phyloP scores from a whole-genome alignment of 2,113 vertebrate genomes.

The Anolis sagrei region DNA sequence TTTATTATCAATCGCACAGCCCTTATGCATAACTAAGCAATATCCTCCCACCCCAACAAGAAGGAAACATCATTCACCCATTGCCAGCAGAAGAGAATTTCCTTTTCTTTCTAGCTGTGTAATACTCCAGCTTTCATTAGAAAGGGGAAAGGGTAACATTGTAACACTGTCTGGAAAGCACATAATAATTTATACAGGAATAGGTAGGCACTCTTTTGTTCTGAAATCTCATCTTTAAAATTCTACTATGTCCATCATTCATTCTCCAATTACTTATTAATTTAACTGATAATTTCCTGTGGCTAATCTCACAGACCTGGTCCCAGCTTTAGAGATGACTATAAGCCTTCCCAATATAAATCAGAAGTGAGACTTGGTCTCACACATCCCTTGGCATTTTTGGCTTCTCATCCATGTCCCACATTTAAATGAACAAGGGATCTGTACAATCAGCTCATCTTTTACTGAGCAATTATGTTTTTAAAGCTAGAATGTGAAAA shows the following conservation, averaged over 20 bases:
- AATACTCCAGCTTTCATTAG: background rate
- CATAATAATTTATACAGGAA: background rate
- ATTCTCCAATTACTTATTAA: background rate
- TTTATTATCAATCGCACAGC: no score
- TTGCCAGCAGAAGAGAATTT: no score
- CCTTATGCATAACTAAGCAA: no score
- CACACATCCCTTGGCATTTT: background rate
- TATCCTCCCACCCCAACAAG: background rate
- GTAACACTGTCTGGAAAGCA: background rate
- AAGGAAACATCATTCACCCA: no score
- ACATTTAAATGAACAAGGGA: slow-evolving; percentile 62
- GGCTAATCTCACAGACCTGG: background rate
- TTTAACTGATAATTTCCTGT: background rate
- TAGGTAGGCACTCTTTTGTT: background rate
- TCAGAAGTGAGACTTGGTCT: background rate
- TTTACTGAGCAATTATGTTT: slow-evolving; percentile 53
- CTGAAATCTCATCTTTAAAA: background rate
- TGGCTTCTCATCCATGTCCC: background rate
- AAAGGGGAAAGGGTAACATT: background rate
- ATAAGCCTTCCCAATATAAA: background rate
- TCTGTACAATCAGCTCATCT: slow-evolving; percentile 55
- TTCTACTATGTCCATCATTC: background rate
- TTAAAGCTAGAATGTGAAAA: slow-evolving; percentile 14
- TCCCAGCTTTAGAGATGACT: background rate
- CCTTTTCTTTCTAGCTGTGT: background rate